Evolutionary conservation across 2,797 vertebrate species (phyloP).

Genomic region (Cyclopterus lumpus): DNA sequence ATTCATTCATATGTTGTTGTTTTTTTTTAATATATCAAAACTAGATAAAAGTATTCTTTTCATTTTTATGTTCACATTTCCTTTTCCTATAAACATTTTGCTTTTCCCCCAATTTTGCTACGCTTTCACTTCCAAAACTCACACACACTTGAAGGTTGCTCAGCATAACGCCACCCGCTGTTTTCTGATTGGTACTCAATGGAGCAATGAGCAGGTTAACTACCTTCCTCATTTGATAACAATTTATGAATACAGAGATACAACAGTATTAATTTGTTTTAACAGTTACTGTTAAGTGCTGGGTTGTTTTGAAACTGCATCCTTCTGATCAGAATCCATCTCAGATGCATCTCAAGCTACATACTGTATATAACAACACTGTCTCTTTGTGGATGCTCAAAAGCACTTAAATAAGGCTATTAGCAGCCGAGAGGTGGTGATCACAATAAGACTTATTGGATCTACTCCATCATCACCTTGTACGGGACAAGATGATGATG

Average conservation of each 20-base stretch:
- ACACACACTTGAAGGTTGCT: not conserved
- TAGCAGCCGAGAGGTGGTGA: not conserved
- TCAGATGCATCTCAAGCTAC: not conserved
- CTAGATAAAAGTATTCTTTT: not conserved
- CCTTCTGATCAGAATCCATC: not conserved
- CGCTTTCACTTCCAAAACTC: slow-evolving; percentile 1
- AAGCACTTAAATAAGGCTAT: slow-evolving; percentile 26
- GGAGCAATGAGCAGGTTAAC: not conserved
- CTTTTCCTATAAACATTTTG: slow-evolving; percentile 14
- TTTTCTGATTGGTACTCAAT: not conserved
- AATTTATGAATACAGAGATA: not conserved
- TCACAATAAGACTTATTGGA: not conserved
- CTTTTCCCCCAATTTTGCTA: not conserved
- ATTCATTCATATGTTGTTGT: not conserved
- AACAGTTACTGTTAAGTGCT: not conserved
- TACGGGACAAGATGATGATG: too few relatives aligned
- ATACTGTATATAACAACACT: slow-evolving; percentile 41
- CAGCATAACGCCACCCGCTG: not conserved
- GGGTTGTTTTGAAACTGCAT: not conserved
- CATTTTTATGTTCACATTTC: slow-evolving; percentile 7
- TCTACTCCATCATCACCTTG: not conserved
- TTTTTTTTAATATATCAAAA: slow-evolving; percentile 9
- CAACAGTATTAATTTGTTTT: not conserved
- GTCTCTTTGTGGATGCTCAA: slow-evolving; percentile 43
- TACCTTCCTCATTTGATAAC: not conserved